phyloP scores from a whole-genome alignment of 2,113 vertebrate species.

The Poicephalus gulielmi region DNA sequence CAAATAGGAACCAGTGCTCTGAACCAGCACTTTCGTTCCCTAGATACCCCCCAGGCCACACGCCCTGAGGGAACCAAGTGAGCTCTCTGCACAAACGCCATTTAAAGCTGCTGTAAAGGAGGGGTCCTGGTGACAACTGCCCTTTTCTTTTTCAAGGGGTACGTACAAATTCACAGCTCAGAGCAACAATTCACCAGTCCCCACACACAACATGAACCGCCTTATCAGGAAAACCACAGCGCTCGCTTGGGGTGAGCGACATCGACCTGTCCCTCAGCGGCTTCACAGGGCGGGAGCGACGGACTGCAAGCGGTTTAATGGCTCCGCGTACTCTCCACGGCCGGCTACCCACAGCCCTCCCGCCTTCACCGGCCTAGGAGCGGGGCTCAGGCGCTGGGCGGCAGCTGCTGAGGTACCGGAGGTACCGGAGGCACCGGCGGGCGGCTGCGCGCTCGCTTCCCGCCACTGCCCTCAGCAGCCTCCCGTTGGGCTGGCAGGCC shows the following conservation, averaged over 20 bases:
- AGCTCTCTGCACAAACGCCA: rapidly evolving
- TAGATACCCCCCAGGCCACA: rapidly evolving
- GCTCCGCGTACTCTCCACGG: rapidly evolving
- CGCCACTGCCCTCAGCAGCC: neutral
- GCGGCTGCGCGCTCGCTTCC: neutral
- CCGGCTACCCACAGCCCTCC: neutral
- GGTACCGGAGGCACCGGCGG: too few relatives aligned
- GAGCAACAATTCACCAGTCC: neutral
- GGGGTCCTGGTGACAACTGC: neutral
- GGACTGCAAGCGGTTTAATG: rapidly evolving
- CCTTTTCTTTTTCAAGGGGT: neutral
- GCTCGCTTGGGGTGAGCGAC: rapidly evolving
- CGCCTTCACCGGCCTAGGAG: neutral
- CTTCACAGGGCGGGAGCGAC: neutral
- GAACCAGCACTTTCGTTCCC: neutral
- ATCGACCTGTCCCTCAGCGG: rapidly evolving
- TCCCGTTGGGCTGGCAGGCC: neutral
- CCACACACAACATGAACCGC: neutral
- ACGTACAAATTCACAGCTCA: neutral
- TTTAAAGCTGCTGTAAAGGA: neutral
- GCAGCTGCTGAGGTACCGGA: too few relatives aligned
- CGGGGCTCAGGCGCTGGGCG: neutral
- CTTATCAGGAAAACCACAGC: neutral
- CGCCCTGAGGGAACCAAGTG: neutral
- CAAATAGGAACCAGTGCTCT: neutral